phyloP scores from a whole-genome alignment of 2,888 invertebrate species.

The Stenoptilia bipunctidactyla region DNA sequence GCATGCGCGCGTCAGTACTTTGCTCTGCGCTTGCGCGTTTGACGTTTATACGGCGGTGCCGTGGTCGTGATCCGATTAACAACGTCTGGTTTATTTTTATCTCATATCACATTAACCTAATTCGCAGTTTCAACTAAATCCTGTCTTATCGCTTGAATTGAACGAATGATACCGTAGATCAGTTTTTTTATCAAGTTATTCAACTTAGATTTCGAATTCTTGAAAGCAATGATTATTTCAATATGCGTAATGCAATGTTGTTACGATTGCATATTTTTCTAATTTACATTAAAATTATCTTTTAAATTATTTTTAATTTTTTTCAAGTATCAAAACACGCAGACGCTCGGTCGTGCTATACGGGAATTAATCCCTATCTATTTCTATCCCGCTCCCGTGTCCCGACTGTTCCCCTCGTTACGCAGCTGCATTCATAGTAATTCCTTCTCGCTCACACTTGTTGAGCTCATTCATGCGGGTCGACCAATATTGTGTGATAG shows the following conservation, averaged over 20 bases:
- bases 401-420: constrained; percentile 36
- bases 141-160: constrained; percentile 41
- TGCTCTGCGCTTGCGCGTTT: constrained; percentile 68
- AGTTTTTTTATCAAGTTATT: not conserved
- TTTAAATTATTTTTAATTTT: constrained; percentile 1
- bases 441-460: constrained; percentile 29
- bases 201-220: not conserved
- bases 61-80: constrained; percentile 69
- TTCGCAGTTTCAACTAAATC: constrained; percentile 2
- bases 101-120: constrained; percentile 8
- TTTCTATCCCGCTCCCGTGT: constrained; percentile 54
- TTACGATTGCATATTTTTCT: constrained; percentile 11
- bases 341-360: constrained; percentile 37
- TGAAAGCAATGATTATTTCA: constrained; percentile 10
- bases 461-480: constrained; percentile 51
- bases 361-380: constrained; percentile 51
- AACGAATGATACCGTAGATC: constrained; percentile 14
- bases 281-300: constrained; percentile 3
- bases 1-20: constrained; percentile 62
- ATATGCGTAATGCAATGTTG: not conserved
- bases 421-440: constrained; percentile 41
- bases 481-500: constrained; percentile 54
- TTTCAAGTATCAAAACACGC: constrained; percentile 27
- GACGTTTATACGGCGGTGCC: constrained; percentile 68
- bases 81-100: constrained; percentile 59